Conservation (phyloP, 2,888 invertebrate genomes). For the Tipula confusa region DNA sequence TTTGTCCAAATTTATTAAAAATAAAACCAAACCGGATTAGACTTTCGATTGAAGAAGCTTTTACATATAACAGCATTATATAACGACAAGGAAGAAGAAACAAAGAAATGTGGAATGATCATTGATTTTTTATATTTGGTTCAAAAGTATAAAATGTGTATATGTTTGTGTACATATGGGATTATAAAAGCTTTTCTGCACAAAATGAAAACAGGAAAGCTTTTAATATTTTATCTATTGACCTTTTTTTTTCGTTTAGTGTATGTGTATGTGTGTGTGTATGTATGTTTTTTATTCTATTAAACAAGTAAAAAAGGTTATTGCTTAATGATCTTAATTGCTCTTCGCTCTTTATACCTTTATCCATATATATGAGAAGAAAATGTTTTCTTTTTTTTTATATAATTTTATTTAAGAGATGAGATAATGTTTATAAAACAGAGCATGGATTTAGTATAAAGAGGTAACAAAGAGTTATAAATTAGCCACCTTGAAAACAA, state of each 20-base stretch:
- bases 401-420: not conserved
- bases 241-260: not conserved
- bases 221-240: slow-evolving; percentile 25
- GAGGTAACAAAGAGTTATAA: not conserved
- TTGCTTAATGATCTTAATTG: slow-evolving; percentile 12
- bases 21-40: no score
- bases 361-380: not conserved
- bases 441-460: not conserved
- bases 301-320: not conserved
- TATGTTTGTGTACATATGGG: slow-evolving; percentile 10
- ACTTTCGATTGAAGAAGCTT: no score
- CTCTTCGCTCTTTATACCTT: slow-evolving; percentile 16
- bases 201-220: not conserved
- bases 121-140: not conserved
- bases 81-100: no score
- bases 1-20: no score
- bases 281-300: not conserved
- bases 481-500: not conserved
- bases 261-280: no score
- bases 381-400: no score
- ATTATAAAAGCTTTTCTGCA: not conserved
- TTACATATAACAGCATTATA: no score
- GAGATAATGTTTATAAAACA: not conserved
- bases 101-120: not conserved
- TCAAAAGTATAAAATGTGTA: not conserved